Conservation (phyloP, 1,140 invertebrate species). For the Euglossa dilemma region DNA sequence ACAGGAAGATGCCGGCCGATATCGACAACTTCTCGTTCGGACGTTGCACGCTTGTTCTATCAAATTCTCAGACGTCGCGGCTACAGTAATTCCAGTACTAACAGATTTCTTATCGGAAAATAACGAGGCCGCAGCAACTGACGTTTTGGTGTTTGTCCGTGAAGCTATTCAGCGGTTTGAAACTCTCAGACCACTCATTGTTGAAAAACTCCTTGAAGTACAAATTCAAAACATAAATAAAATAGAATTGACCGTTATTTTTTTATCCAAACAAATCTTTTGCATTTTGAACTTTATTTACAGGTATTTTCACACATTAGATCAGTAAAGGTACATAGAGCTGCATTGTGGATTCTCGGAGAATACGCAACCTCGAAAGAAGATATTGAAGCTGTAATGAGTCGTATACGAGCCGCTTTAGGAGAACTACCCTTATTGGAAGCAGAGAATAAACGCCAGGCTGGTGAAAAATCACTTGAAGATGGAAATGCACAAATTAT, state of each 20-base stretch:
- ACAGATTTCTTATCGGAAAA: slow-evolving; percentile 98
- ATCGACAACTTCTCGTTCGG: slow-evolving; percentile 96
- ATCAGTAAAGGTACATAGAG: slow-evolving; percentile 93
- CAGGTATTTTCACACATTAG: slow-evolving; percentile 90
- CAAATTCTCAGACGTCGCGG: slow-evolving; percentile 98
- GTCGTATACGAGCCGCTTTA: slow-evolving; percentile 88
- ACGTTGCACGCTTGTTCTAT: slow-evolving; percentile 97
- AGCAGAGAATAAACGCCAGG: slow-evolving; percentile 89
- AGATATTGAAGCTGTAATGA: slow-evolving; percentile 92
- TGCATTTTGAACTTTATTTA: slow-evolving; percentile 25
- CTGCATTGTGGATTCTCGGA: slow-evolving; percentile 98
- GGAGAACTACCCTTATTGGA: slow-evolving; percentile 96
- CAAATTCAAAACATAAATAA: slow-evolving; percentile 1
- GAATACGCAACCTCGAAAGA: slow-evolving; percentile 93
- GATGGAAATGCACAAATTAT: slow-evolving; percentile 78
- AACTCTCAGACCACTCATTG: slow-evolving; percentile 89
- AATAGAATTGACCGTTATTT: background rate
- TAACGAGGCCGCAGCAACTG: slow-evolving; percentile 95
- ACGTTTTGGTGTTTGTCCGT: slow-evolving; percentile 97
- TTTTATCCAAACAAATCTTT: background rate
- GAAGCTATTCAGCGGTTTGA: slow-evolving; percentile 97
- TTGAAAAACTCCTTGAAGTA: slow-evolving; percentile 85
- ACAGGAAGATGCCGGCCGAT: slow-evolving; percentile 97
- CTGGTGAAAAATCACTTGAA: slow-evolving; percentile 84
- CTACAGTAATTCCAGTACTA: slow-evolving; percentile 95